Base-by-base conservation (phyloP, 2,797 vertebrate genomes). In the Hirundo rustica region DNA sequence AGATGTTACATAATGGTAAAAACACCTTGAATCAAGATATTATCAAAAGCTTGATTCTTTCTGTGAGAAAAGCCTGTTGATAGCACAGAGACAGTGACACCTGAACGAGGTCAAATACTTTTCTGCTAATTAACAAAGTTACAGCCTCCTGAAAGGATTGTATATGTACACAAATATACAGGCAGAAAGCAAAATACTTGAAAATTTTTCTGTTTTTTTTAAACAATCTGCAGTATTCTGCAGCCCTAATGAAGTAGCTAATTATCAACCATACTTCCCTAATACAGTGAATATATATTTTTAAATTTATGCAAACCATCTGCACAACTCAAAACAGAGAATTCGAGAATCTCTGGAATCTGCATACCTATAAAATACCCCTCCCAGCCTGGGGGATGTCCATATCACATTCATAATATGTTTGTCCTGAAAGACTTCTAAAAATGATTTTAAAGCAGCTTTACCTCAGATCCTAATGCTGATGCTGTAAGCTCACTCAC, bases 401-500 rank as follows among this genome's bases (percentile, higher is more conserved):
- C 38, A 38, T 53, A 79, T 13, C 23, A 55, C 30, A 51, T 47
- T 65, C 6, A 11, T n/a, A 68, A 44, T 5, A 30, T 3, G n/a
- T 13, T 38, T 53, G 38, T 10, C 22, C 38, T 40, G 21, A 72
- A 91, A 74, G 12, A 75, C 3, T 47, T 80, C 12, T 17, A 23
- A 30, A 17, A 74, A 72, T 51, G 2, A 30, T 32, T 70, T 82
- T 34, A 82, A 3, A 70, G 32, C 70, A 79, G 22, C 23, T 53
- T 86, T 98, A 99, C 99, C 99, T 99, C 99, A 38, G 99, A 99
- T 85, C 99, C 99, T 74, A 99, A 97, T 25, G 99, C 99, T 1
- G 99, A 99, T 27, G 99, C 99, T 2, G 99, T 99, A 85, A 99
- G 99, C 86, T 99, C 99, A 62, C 99, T 99, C 84, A 99, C 99